Base-by-base conservation (phyloP, 2,113 vertebrate species). In the Calidris pugnax region DNA sequence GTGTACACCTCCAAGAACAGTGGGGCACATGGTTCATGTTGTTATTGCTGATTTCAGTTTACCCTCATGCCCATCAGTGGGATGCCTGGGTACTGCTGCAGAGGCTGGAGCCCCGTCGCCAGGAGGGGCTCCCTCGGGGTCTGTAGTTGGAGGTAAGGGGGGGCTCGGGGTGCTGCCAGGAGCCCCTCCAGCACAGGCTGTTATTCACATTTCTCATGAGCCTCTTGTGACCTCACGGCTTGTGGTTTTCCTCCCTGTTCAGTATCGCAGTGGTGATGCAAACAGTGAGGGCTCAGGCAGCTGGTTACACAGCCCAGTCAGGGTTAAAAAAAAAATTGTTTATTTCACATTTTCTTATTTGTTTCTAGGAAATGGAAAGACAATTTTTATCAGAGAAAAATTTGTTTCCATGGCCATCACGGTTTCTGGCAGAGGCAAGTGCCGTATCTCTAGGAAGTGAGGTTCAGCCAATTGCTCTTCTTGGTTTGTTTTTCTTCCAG, bases 21-120 rank as follows among this genome's bases (percentile, higher is more conserved):
- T 6, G 41, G 56, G 39, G 16, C 2, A 0, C 4, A 18, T 3
- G 35, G 30, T 3, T 43, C 27, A 0, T 13, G 0, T 15, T 22
- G 28, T 9, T 6, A 4, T 2, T 15, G 57, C 53, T 43, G 69
- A 2, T n/a, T 13, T 14, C 9, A 14, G 37, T 15, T 64, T 30
- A 4, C 0, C 0, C 28, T 10, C 7, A 3, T 1, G 7, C n/a
- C 14, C 43, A 4, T 18, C 8, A 0, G 87, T 0, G 0, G 67
- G 50, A 8, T 11, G 17, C 27, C 37, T 0, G 0, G 30, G 30
- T 4, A 56, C 83, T 43, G 56, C 1, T 5, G 50, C 0, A 0
- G 24, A 4, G 24, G 48, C 62, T 32, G 71, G 56, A 47, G 60
- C 30, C 28, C 39, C 19, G 2, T 2, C 0, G 6, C 1, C 1